These are phyloP conservation scores for Ammospiza caudacuta DNA, from an alignment of 2,113 vertebrate genomes.

Conservation along the genomic window DNA sequence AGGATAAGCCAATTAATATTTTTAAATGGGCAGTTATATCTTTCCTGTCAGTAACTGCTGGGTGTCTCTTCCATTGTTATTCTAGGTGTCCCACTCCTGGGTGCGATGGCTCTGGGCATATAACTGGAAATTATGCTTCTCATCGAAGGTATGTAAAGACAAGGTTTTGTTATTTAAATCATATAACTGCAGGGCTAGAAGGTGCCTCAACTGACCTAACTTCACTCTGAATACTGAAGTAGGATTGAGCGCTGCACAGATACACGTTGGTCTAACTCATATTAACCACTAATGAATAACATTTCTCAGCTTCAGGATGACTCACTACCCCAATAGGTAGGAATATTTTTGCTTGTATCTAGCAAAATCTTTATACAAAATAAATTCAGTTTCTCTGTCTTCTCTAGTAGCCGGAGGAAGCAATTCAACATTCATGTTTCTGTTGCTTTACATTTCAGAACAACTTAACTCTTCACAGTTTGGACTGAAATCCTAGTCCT, in stretches of 20 bases:
- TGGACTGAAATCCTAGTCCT: not conserved
- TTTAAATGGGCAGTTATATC: not conserved
- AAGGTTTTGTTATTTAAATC: not conserved
- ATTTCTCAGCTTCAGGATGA: not conserved
- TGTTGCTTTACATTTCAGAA: not conserved
- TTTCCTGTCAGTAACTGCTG: conserved; percentile 8
- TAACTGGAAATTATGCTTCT: conserved; percentile 98
- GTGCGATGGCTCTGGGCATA: conserved; percentile 98
- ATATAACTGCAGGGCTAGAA: not conserved
- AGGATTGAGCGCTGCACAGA: not conserved
- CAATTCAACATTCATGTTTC: not conserved
- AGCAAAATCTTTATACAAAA: not conserved
- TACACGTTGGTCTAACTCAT: not conserved
- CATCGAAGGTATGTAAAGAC: conserved; percentile 90
- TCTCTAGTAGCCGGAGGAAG: not conserved
- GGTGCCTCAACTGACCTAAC: not conserved
- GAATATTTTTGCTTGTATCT: not conserved
- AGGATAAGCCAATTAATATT: not conserved
- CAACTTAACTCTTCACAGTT: not conserved
- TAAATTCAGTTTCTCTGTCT: not conserved
- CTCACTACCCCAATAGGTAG: not conserved
- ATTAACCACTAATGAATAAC: not conserved
- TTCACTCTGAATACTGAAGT: not conserved
- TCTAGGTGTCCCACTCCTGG: conserved; percentile 97
- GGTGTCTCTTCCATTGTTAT: conserved; percentile 63